phyloP scores from a whole-genome alignment of 2,888 invertebrate genomes.

The Catocala nupta region DNA sequence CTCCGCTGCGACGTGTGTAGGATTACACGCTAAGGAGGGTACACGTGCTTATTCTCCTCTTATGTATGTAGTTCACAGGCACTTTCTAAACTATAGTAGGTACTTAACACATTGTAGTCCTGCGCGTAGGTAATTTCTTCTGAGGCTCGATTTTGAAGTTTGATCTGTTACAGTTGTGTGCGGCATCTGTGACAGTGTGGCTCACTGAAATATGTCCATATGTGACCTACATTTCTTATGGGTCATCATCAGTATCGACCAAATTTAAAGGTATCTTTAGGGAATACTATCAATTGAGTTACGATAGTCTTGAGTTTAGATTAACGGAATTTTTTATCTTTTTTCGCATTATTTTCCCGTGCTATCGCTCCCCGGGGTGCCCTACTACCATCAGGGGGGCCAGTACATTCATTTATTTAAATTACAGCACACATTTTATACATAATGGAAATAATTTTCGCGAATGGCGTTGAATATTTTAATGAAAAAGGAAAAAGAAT shows the following conservation, averaged over 20 bases:
- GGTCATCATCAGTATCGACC: background rate
- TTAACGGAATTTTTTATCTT: constrained; percentile 1
- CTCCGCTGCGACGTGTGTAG: constrained; percentile 58
- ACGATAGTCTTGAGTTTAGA: constrained; percentile 5
- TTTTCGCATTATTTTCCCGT: constrained; percentile 22
- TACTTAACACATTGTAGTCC: too few species aligned
- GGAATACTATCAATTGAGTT: constrained; percentile 1
- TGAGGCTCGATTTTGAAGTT: too few species aligned
- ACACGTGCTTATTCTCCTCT: constrained; percentile 24
- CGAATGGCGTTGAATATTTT: constrained; percentile 31
- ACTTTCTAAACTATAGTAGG: too few species aligned
- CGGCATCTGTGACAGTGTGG: too few species aligned
- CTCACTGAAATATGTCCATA: background rate
- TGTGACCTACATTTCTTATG: background rate
- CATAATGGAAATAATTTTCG: constrained; percentile 45
- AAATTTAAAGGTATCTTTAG: background rate
- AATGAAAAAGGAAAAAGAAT: constrained; percentile 25
- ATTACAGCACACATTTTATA: constrained; percentile 37
- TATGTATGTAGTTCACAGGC: background rate
- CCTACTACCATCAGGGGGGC: constrained; percentile 27
- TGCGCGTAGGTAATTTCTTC: too few species aligned
- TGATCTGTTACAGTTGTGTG: too few species aligned
- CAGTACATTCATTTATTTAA: constrained; percentile 47
- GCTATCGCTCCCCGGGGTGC: constrained; percentile 32
- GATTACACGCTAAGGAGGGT: constrained; percentile 58